Evolutionary conservation across 2,797 vertebrate genomes (phyloP).

Genomic region (Pangasius djambal): DNA sequence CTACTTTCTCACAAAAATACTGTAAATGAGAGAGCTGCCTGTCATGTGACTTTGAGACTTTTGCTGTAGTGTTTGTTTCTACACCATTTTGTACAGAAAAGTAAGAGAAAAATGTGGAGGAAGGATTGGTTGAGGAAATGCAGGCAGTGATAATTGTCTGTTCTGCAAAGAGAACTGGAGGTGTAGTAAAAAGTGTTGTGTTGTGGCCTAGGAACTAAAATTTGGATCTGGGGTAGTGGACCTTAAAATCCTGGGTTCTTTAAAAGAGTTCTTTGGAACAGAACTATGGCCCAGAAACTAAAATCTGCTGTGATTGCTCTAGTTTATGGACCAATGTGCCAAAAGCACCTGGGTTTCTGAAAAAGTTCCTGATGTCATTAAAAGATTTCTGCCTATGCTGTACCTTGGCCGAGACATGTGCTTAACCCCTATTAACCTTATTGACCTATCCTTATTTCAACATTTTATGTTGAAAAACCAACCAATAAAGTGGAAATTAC

Average conservation of each 20-base stretch:
- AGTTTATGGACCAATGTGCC: not conserved
- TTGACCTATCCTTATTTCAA: not conserved
- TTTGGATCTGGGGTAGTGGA: not conserved
- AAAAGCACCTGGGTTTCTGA: not conserved
- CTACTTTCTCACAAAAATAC: not conserved
- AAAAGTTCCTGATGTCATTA: not conserved
- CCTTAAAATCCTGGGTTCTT: not conserved
- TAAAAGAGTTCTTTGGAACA: not conserved
- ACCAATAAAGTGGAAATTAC: not conserved
- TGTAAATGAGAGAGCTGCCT: not conserved
- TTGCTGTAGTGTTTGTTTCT: not conserved
- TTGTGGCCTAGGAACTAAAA: not conserved
- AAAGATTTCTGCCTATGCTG: not conserved
- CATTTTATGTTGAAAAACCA: not conserved
- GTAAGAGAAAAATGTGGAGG: not conserved
- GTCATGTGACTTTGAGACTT: not conserved
- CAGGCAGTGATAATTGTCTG: not conserved
- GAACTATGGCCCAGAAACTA: not conserved
- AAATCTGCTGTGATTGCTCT: not conserved
- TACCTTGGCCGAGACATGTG: not conserved
- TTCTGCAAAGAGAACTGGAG: not conserved
- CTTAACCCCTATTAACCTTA: not conserved
- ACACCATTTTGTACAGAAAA: not conserved
- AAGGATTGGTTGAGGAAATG: not conserved
- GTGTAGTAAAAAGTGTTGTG: not conserved